phyloP scores from a whole-genome alignment of 2,888 invertebrate species.

The Eurytoma californica region DNA sequence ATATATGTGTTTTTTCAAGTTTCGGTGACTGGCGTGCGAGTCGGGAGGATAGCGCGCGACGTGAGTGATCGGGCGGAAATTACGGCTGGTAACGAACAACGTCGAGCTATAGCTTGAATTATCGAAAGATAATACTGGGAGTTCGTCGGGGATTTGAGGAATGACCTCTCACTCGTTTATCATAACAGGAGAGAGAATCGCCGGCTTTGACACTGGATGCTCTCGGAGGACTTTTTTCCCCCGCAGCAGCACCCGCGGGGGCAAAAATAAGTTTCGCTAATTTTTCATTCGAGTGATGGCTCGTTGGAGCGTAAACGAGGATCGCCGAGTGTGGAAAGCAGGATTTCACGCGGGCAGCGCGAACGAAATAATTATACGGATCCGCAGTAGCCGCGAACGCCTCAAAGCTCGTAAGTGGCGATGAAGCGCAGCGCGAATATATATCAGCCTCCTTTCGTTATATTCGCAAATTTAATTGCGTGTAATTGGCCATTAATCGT shows the following conservation, averaged over 20 bases:
- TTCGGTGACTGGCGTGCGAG: background rate
- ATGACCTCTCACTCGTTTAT: conserved; percentile 6
- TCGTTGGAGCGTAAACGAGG: background rate
- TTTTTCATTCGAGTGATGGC: too few species aligned
- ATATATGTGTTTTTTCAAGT: background rate
- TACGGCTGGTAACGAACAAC: background rate
- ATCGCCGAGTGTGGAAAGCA: background rate
- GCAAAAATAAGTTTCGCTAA: background rate
- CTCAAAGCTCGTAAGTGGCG: conserved; percentile 20
- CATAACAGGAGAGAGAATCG: background rate
- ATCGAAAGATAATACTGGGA: background rate
- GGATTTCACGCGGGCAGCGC: background rate
- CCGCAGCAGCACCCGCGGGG: background rate
- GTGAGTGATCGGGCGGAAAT: conserved; percentile 39
- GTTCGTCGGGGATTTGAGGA: background rate
- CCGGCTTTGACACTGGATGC: too few species aligned
- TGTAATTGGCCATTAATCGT: conserved; percentile 53
- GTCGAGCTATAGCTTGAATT: background rate
- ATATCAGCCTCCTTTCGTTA: conserved; percentile 38
- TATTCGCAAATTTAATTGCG: conserved; percentile 54
- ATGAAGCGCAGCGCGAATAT: conserved; percentile 21
- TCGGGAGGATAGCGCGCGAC: background rate
- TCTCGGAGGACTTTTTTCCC: too few species aligned
- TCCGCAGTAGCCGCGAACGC: background rate
- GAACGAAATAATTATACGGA: conserved; percentile 34